Evolutionary conservation across 2,888 invertebrate species (phyloP).

Genomic region (Phyllotreta striolata): DNA sequence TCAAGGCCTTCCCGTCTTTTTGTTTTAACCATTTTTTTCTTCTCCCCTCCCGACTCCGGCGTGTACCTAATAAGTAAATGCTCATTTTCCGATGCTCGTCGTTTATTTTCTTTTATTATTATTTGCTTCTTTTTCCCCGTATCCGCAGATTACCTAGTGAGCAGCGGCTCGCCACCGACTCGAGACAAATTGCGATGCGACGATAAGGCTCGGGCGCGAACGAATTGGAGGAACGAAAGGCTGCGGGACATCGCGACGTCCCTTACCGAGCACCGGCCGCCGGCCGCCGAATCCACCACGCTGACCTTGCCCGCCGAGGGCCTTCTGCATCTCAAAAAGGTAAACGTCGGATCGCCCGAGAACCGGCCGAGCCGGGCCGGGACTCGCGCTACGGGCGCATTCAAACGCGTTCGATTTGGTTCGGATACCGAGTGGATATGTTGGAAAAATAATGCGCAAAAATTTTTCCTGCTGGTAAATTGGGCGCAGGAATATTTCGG

Average conservation of each 20-base stretch:
- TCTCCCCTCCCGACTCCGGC: background rate
- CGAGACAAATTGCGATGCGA: slow-evolving; percentile 80
- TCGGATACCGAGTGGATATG: no score
- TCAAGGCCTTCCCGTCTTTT: background rate
- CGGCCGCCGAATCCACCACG: slow-evolving; percentile 61
- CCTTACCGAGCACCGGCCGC: slow-evolving; percentile 71
- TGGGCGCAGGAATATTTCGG: no score
- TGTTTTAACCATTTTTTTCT: background rate
- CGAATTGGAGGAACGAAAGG: slow-evolving; percentile 72
- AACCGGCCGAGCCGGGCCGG: background rate
- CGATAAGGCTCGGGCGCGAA: slow-evolving; percentile 72
- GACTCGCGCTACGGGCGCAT: no score
- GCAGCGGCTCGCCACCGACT: slow-evolving; percentile 81
- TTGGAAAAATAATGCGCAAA: no score
- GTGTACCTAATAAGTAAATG: no score
- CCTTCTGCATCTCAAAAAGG: slow-evolving; percentile 83
- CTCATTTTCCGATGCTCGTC: no score
- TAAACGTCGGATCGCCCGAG: background rate
- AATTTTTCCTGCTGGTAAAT: no score
- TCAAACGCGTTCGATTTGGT: no score
- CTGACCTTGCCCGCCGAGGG: slow-evolving; percentile 77
- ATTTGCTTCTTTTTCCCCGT: slow-evolving; percentile 30
- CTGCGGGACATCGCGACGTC: slow-evolving; percentile 85
- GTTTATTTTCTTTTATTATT: background rate
- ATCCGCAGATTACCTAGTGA: slow-evolving; percentile 63